Conservation (phyloP, 1,140 invertebrate genomes). For the Ceratina calcarata region DNA sequence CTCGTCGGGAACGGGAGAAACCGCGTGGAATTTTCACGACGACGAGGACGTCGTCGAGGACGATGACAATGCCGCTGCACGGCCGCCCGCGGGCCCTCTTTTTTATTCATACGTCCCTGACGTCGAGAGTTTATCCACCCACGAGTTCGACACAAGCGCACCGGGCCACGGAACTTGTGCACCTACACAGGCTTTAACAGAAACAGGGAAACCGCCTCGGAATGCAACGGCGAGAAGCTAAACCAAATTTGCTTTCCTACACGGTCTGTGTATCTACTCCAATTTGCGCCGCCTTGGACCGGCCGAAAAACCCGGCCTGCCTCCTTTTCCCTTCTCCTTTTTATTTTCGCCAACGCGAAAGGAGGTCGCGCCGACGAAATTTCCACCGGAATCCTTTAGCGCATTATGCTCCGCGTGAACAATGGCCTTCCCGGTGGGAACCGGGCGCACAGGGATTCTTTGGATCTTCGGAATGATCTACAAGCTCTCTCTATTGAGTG, state of each 20-base stretch:
- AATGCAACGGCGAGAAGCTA: conserved; percentile 36
- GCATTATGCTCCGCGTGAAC: conserved; percentile 40
- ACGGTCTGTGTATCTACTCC: conserved; percentile 60
- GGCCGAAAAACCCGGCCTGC: conserved; percentile 43
- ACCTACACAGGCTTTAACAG: no score
- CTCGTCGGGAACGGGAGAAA: not conserved
- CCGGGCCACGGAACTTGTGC: no score
- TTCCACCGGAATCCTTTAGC: conserved; percentile 42
- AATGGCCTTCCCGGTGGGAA: conserved; percentile 11
- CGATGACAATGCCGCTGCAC: conserved; percentile 66
- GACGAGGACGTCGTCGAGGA: conserved; percentile 29
- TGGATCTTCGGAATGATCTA: not conserved
- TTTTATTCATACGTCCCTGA: conserved; percentile 73
- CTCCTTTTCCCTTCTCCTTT: not conserved
- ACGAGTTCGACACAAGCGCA: not conserved
- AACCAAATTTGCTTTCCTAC: conserved; percentile 65
- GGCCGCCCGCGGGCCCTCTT: conserved; percentile 59
- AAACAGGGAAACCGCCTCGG: not conserved
- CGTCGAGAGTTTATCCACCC: conserved; percentile 55
- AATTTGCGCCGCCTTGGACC: conserved; percentile 63
- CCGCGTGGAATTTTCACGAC: conserved; percentile 43
- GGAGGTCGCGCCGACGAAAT: conserved; percentile 41
- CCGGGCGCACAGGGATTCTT: not conserved
- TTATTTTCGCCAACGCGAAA: conserved; percentile 19
- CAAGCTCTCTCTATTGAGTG: no score